phyloP scores from a whole-genome alignment of 2,113 vertebrate genomes.

The Blennius ocellaris region DNA sequence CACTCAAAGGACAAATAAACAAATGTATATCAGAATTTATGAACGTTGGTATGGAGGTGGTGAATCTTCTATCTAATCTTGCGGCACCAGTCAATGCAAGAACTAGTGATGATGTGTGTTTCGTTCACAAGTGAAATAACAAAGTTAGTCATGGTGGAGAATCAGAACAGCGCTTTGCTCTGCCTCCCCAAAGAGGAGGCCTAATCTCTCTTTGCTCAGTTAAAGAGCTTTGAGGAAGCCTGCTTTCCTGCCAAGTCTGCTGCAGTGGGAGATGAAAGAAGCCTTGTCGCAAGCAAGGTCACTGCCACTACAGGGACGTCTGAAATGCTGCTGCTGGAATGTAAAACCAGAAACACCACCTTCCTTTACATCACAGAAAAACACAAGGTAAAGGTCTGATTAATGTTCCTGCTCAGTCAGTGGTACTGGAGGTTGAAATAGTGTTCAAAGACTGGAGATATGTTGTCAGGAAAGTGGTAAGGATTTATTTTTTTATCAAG shows the following conservation, averaged over 20 bases:
- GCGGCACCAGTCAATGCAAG: constrained; percentile 33
- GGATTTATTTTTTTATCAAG: background rate
- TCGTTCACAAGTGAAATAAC: constrained; percentile 52
- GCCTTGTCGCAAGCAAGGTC: constrained; percentile 74
- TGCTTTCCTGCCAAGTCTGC: constrained; percentile 65
- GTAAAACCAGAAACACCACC: constrained; percentile 30
- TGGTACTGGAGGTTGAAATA: background rate
- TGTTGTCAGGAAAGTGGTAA: constrained; percentile 1
- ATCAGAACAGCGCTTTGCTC: constrained; percentile 47
- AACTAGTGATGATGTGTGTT: constrained; percentile 26
- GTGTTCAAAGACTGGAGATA: background rate
- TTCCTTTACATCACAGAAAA: constrained; percentile 23
- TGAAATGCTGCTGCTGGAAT: constrained; percentile 11
- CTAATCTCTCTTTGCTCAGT: constrained; percentile 76
- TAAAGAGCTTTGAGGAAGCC: constrained; percentile 78
- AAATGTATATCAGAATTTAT: constrained; percentile 5
- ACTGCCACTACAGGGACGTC: constrained; percentile 58
- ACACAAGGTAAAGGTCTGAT: background rate
- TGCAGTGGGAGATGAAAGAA: constrained; percentile 74
- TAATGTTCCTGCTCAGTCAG: background rate
- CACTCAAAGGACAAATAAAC: constrained; percentile 30
- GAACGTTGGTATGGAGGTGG: background rate
- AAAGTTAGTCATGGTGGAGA: constrained; percentile 42
- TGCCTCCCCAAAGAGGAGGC: constrained; percentile 58
- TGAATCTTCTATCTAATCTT: constrained; percentile 42